Evolutionary conservation across 2,797 vertebrate species (phyloP).

Genomic region (Centroberyx gerrardi): DNA sequence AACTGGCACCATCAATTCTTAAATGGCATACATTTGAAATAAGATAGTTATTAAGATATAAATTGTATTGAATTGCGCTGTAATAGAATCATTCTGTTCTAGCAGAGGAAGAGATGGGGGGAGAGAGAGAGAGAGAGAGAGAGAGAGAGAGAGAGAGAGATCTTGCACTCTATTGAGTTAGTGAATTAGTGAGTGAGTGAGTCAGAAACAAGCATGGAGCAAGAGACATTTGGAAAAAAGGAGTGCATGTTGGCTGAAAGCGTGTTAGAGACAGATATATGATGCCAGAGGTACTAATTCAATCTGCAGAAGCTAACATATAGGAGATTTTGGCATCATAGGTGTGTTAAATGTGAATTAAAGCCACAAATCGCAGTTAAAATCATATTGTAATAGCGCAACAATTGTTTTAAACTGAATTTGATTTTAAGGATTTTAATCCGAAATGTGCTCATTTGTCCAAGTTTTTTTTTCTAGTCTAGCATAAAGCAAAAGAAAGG

Average conservation of each 20-base stretch:
- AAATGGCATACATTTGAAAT: not conserved
- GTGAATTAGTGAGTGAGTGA: constrained; percentile 1
- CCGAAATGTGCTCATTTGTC: not conserved
- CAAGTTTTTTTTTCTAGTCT: not conserved
- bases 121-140: not conserved
- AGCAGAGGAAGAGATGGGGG: not conserved
- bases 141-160: not conserved
- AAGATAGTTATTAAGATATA: not conserved
- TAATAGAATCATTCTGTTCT: constrained; percentile 19
- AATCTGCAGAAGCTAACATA: not conserved
- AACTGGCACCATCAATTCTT: not conserved
- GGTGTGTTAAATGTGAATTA: not conserved
- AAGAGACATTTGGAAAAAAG: constrained; percentile 1
- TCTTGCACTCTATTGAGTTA: constrained; percentile 7
- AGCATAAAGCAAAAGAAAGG: constrained; percentile 29
- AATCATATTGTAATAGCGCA: constrained; percentile 3
- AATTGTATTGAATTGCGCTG: constrained; percentile 6
- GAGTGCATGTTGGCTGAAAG: not conserved
- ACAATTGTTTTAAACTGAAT: not conserved
- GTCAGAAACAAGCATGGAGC: constrained; percentile 1
- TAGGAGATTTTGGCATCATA: constrained; percentile 9
- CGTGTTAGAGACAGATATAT: not conserved
- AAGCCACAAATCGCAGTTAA: constrained; percentile 11
- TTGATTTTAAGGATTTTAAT: not conserved
- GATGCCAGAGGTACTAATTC: not conserved